Evolutionary conservation across 1,140 invertebrate species (phyloP).

Genomic region (Luehdorfia chinensis): DNA sequence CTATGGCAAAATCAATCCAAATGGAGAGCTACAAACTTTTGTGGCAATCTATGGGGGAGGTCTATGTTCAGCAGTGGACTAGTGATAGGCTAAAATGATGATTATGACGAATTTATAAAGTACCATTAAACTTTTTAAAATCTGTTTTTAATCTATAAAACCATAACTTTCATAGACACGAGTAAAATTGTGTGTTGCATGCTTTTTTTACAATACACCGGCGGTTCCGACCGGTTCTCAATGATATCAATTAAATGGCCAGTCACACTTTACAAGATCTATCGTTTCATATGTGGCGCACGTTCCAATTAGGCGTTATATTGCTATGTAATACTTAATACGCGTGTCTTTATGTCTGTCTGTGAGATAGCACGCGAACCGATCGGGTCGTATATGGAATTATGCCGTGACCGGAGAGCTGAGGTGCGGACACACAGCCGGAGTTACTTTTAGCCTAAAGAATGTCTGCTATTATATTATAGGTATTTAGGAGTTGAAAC

Average conservation of each 20-base stretch:
- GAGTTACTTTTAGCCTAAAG: too few species aligned
- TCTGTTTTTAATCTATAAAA: not conserved
- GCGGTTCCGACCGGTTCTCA: constrained; percentile 1
- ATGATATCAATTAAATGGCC: constrained; percentile 9
- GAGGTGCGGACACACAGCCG: constrained; percentile 25
- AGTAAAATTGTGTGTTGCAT: constrained; percentile 1
- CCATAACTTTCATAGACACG: constrained; percentile 7
- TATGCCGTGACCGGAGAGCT: constrained; percentile 44
- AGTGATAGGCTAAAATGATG: too few species aligned
- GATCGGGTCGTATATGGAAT: constrained; percentile 42
- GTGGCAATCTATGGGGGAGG: too few species aligned
- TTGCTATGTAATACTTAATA: constrained; percentile 64
- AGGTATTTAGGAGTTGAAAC: too few species aligned
- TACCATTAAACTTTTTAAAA: too few species aligned
- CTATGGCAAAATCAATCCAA: too few species aligned
- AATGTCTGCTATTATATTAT: too few species aligned
- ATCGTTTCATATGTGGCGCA: constrained; percentile 32
- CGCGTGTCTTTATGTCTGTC: constrained; percentile 60
- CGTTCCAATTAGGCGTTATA: constrained; percentile 64
- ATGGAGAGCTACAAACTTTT: too few species aligned
- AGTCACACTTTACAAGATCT: constrained; percentile 10
- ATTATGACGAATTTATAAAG: too few species aligned
- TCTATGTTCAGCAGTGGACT: too few species aligned
- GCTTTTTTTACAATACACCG: constrained; percentile 1
- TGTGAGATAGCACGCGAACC: constrained; percentile 55